Percentiles rank a stretch among this genome's conserved stretches.
Conservation (phyloP, 2,888 invertebrate genomes). For the Gonocerus acuteangulatus region DNA sequence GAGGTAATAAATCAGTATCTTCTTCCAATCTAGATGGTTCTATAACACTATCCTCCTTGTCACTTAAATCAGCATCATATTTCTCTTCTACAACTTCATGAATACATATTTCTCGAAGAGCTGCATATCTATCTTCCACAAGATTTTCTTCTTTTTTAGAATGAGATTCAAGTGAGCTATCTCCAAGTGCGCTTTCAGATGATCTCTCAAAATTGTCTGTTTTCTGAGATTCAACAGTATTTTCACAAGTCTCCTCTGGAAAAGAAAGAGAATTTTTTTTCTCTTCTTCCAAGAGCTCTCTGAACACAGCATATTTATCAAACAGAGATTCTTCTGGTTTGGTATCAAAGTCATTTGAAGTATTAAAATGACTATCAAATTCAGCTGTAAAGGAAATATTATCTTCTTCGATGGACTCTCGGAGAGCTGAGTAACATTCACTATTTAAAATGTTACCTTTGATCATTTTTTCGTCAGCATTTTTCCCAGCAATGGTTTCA, state of each 20-base stretch:
- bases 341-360: conserved; percentile 37
- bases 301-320: conserved; percentile 80
- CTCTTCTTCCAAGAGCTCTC: conserved; percentile 72
- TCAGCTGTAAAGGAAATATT: conserved; percentile 46
- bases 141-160: conserved; percentile 41
- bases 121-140: conserved; percentile 64
- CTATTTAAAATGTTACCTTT: conserved; percentile 33
- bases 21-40: conserved; percentile 37
- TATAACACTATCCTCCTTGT: conserved; percentile 39
- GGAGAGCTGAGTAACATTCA: conserved; percentile 39
- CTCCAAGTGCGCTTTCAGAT: no score
- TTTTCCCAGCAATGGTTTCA: conserved; percentile 41
- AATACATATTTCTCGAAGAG: conserved; percentile 57
- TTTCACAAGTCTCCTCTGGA: conserved; percentile 27
- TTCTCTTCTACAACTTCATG: conserved; percentile 40
- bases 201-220: conserved; percentile 23
- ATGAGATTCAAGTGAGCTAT: conserved; percentile 2
- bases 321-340: conserved; percentile 53
- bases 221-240: conserved; percentile 10
- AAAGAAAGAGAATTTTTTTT: conserved; percentile 42
- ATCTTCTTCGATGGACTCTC: conserved; percentile 40
- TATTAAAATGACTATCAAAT: conserved; percentile 54
- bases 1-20: conserved; percentile 37
- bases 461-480: conserved; percentile 37
- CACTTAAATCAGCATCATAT: conserved; percentile 43